A percentile compares a stretch with the other conserved stretches of the same genome.
phyloP scores from a whole-genome alignment of 2,113 vertebrate species.

The Pollimyrus isidori region DNA sequence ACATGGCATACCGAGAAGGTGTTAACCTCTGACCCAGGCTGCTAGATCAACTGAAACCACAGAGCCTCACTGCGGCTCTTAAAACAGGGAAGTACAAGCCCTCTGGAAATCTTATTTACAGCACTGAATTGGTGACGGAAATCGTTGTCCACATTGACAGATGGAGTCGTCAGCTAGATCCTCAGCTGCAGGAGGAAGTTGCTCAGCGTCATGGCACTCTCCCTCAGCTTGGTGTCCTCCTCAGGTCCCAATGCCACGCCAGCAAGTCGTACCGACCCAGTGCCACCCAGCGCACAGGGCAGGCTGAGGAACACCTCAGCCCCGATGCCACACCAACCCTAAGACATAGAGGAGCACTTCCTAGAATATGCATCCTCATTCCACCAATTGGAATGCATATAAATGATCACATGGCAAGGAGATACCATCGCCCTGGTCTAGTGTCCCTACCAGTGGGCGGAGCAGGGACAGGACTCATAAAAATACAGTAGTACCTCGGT shows the following conservation, averaged over 20 bases:
- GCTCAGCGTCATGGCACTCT: constrained; percentile 65
- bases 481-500: neutral
- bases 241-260: constrained; percentile 58
- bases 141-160: neutral
- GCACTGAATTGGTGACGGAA: neutral
- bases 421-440: neutral
- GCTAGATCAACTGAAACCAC: neutral
- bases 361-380: neutral
- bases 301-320: constrained; percentile 87
- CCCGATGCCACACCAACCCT: constrained; percentile 76
- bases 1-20: neutral
- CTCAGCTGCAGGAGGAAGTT: constrained; percentile 73
- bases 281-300: constrained; percentile 73
- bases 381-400: neutral
- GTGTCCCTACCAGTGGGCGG: neutral
- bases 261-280: constrained; percentile 67
- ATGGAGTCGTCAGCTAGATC: constrained; percentile 45
- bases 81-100: neutral
- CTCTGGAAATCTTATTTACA: neutral
- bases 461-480: neutral
- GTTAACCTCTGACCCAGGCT: neutral
- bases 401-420: neutral
- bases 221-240: constrained; percentile 62
- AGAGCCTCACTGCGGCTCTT: neutral
- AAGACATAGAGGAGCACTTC: constrained; percentile 27